Base-by-base conservation (phyloP, 2,888 invertebrate genomes). In the Mythimna lalbum region DNA sequence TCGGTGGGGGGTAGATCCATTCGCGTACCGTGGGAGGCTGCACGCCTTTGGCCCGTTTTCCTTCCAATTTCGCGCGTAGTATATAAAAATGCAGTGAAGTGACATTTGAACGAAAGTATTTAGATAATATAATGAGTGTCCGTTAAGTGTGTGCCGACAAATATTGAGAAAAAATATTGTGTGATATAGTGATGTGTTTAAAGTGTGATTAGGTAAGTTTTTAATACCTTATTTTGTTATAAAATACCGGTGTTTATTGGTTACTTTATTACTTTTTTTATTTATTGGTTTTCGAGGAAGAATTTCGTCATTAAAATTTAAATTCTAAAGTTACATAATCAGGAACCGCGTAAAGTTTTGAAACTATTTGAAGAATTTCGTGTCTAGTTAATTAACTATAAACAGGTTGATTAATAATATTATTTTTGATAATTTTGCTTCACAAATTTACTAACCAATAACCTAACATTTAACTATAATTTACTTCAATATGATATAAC, bases 21-120 rank as follows among this genome's bases (percentile, higher is more conserved):
- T 53, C 83, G 80, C 68, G 82, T 63, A 21, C 50, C 79, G 66
- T 69, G 50, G 60, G 78, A 64, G 79, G 74, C 59, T 71, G 80
- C 84, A 83, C 88, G 88, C 68, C 65, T 80, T 82, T 80, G 53
- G 31, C 5, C 71, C 67, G 71, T 74, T 23, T 61, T 39, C 47
- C 19, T 61, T 36, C n/a, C 19, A 36, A 50, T 76, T 67, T 72
- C 80, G 82, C 80, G 83, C 86, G 87, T 63, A 75, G 76, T 80
- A 76, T 33, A 19, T 76, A 74, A 78, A 78, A 79, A 85, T 86
- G 84, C 79, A 80, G 87, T 88, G 88, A 83, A 80, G 84, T 86
- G 86, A 76, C 82, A 78, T 56, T 84, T 53, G 52, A 61, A 72
- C 71, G 78, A 76, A 64, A 57, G 7, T 47, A 52, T 57, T 62